Evolutionary conservation across 2,113 vertebrate genomes (phyloP).

Genomic region (Craseonycteris thonglongyai): DNA sequence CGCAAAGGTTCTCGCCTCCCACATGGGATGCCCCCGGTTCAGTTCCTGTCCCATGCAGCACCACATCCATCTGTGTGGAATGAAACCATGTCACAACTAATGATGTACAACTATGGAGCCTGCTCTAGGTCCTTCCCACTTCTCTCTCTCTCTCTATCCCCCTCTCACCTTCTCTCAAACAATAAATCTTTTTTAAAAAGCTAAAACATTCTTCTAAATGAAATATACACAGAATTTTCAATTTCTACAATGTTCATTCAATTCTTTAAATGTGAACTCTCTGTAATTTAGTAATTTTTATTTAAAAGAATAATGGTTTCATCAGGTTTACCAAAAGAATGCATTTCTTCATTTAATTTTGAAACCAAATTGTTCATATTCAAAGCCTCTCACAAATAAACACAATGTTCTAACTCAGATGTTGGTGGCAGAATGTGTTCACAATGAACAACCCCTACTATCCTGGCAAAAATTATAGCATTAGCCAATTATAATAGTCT

Average conservation of each 20-base stretch:
- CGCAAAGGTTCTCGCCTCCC: too few relatives aligned
- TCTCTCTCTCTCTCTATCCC: too few relatives aligned
- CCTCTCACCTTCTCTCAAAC: too few relatives aligned
- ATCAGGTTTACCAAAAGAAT: slow-evolving; percentile 36
- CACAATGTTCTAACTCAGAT: slow-evolving; percentile 60
- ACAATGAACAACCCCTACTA: slow-evolving; percentile 52
- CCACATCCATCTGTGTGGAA: too few relatives aligned
- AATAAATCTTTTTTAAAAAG: too few relatives aligned
- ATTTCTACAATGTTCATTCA: neutral
- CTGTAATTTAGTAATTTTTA: slow-evolving; percentile 7
- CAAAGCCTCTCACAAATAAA: slow-evolving; percentile 61
- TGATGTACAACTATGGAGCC: too few relatives aligned
- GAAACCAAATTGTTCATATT: slow-evolving; percentile 54
- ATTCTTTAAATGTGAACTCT: neutral
- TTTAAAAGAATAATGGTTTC: slow-evolving; percentile 27
- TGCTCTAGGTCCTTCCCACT: too few relatives aligned
- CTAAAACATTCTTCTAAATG: neutral
- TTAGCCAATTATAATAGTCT: slow-evolving; percentile 51
- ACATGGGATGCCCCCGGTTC: too few relatives aligned
- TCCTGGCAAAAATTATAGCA: slow-evolving; percentile 49
- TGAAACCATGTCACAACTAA: too few relatives aligned
- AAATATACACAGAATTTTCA: neutral
- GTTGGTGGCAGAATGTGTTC: slow-evolving; percentile 62
- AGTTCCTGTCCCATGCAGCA: too few relatives aligned
- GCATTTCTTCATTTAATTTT: slow-evolving; percentile 55